Conservation (phyloP, 2,113 vertebrate species). For the Ramphastos sulfuratus region DNA sequence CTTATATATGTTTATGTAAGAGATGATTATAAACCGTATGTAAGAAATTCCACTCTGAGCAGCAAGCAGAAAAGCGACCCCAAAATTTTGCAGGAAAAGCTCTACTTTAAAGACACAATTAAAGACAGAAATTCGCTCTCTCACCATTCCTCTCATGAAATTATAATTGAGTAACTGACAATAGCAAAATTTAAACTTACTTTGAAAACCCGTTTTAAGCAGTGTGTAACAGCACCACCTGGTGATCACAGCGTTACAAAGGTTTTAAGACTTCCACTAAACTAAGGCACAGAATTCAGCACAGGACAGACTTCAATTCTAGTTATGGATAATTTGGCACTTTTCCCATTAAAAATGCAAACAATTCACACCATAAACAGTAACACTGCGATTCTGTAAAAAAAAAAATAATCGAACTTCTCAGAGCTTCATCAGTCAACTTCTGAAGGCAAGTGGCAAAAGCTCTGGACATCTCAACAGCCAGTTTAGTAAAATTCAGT, state of each 20-base stretch:
- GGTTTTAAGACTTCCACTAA: not conserved
- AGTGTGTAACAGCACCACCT: slow-evolving; percentile 49
- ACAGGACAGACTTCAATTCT: not conserved
- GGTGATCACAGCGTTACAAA: not conserved
- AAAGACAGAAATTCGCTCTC: not conserved
- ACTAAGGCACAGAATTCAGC: not conserved
- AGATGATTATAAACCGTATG: not conserved
- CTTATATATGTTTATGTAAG: not conserved
- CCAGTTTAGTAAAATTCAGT: not conserved
- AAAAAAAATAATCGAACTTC: not conserved
- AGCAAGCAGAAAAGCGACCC: not conserved
- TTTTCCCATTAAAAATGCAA: not conserved
- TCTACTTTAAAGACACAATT: not conserved
- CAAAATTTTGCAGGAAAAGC: not conserved
- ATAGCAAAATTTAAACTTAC: not conserved
- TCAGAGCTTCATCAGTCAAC: not conserved
- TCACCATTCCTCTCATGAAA: not conserved
- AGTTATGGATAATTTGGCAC: not conserved
- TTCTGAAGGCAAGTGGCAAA: not conserved
- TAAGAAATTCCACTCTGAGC: not conserved
- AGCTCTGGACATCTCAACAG: not conserved
- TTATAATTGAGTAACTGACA: not conserved
- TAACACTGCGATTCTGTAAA: not conserved
- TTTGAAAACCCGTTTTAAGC: not conserved
- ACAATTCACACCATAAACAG: not conserved